Evolutionary conservation across 2,797 vertebrate genomes (phyloP), one percentile per base, ranked within the genome.

Genomic region (Sebastes reedi): DNA sequence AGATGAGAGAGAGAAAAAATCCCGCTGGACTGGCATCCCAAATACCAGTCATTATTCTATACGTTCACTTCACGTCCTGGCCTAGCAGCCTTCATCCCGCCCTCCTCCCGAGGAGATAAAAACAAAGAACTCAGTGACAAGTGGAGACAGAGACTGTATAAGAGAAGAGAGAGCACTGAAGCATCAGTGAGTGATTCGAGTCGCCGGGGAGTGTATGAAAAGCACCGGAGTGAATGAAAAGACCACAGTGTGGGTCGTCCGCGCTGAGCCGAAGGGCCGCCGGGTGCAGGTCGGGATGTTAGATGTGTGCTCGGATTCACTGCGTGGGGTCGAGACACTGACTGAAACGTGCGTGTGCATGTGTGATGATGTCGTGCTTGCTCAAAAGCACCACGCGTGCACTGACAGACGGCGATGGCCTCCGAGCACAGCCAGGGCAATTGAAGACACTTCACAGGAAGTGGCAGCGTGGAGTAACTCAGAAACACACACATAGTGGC

Each of bases 51-150:
- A 22, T 75, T 67, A 72, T 42, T 75, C 79, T 75, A 59, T 82
- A 87, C 10, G 29, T 86, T 82, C 30, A n/a, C 83, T 84, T 83
- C 65, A 77, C 80, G 79, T 81, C 72, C 81, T 79, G 87, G 73
- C 86, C 88, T 76, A 72, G 86, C 67, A 55, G 85, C 82, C 73
- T 85, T 90, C 83, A 84, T 84, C 80, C 70, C 68, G 58, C 60
- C 67, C 75, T 79, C 59, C 65, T 82, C 76, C 68, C 3, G 24
- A 87, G 79, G 65, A 79, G 67, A 78, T 72, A 68, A 86, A 46
- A 91, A 92, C 89, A 91, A 90, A 88, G 81, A 82, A 82, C 83
- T 87, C 85, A 84, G 87, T 91, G 90, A 93, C 87, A 82, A 89
- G 80, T 8, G 11, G 55, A 88, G 5, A 82, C 77, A 80, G 78